Conservation (phyloP, 1,140 invertebrate genomes). For the Cyclargus thomasi region DNA sequence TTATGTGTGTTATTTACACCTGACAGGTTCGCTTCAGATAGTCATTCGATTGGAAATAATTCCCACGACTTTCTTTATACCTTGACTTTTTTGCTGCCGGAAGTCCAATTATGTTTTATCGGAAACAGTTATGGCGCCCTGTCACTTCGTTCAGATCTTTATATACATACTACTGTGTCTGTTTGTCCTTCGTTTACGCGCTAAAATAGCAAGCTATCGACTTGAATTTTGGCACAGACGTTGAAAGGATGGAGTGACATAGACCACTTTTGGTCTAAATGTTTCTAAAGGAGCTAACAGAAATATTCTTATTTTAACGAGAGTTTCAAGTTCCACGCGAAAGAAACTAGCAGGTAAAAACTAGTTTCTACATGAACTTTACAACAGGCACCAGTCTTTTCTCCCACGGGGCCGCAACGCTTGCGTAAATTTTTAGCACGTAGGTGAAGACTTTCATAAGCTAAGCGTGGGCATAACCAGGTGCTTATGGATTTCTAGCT, state of each 20-base stretch:
- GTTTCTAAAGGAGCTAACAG: too few relatives aligned
- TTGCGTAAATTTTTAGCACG: not conserved
- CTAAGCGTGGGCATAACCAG: not conserved
- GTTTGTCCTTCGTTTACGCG: too few relatives aligned
- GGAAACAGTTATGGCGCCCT: not conserved
- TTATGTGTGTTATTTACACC: not conserved
- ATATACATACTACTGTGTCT: too few relatives aligned
- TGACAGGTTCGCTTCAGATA: not conserved
- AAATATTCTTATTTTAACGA: too few relatives aligned
- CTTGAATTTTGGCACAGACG: too few relatives aligned
- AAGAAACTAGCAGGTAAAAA: too few relatives aligned
- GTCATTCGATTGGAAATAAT: not conserved
- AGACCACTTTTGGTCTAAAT: too few relatives aligned
- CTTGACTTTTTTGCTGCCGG: not conserved
- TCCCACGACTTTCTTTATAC: not conserved
- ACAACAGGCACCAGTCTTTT: not conserved
- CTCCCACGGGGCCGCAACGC: not conserved
- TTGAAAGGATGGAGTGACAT: too few relatives aligned
- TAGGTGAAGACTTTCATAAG: not conserved
- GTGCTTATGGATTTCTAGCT: not conserved
- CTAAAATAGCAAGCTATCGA: too few relatives aligned
- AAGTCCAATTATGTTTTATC: not conserved
- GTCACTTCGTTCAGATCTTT: not conserved
- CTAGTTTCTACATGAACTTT: not conserved
- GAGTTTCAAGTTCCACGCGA: too few relatives aligned